Conservation (phyloP, 2,888 invertebrate genomes). For the Euzophera pinguis region DNA sequence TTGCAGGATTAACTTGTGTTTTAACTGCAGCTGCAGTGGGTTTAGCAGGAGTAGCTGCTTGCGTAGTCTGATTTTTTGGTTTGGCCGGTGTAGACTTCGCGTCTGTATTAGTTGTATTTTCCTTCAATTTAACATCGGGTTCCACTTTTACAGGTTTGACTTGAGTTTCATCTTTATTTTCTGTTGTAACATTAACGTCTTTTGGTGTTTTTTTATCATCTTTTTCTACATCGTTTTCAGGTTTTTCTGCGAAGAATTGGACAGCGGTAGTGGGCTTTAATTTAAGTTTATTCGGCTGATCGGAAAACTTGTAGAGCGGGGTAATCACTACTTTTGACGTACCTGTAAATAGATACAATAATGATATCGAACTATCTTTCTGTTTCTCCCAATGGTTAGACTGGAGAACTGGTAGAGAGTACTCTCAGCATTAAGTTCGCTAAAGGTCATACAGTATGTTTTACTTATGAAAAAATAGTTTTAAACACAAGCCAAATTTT, state of each 20-base stretch:
- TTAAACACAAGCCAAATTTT: too few relatives aligned
- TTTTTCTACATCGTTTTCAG: background rate
- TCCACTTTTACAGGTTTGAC: background rate
- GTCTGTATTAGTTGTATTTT: background rate
- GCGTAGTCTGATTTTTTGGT: background rate
- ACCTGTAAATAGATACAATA: slow-evolving; percentile 33
- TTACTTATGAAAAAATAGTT: too few relatives aligned
- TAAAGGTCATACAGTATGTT: too few relatives aligned
- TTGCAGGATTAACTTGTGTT: background rate
- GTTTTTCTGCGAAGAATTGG: background rate
- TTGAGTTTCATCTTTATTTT: background rate
- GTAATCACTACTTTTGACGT: slow-evolving; percentile 40
- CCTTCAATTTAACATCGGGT: background rate
- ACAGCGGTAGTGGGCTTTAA: slow-evolving; percentile 23
- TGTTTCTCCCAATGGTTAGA: too few relatives aligned
- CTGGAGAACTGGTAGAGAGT: too few relatives aligned
- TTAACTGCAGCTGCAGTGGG: background rate
- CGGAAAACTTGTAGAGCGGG: slow-evolving; percentile 49
- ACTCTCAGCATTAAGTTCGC: too few relatives aligned
- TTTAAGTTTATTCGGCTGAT: slow-evolving; percentile 46
- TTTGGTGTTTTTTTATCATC: background rate
- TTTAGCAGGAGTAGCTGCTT: background rate
- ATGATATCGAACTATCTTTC: too few relatives aligned
- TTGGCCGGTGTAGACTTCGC: background rate
- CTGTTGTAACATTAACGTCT: background rate